Percentiles rank a stretch among this genome's conserved stretches.
Evolutionary conservation across 2,113 vertebrate species (phyloP).

Genomic region (Gorsachius goisagi): DNA sequence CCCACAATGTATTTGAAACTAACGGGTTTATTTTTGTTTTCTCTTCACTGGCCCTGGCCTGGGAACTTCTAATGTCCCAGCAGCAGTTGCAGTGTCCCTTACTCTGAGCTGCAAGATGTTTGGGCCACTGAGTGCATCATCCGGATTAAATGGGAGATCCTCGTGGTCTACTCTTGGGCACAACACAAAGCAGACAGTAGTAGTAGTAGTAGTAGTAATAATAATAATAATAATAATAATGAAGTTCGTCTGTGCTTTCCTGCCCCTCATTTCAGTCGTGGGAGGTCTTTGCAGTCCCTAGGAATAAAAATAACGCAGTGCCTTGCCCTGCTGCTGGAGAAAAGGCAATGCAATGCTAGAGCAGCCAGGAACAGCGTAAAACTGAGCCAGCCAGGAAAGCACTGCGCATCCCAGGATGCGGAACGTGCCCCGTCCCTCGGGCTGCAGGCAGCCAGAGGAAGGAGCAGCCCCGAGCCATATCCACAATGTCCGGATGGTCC

Average conservation of each 20-base stretch:
- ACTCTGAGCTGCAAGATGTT: background rate
- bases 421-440: background rate
- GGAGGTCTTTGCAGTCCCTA: background rate
- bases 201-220: too few relatives aligned
- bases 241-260: background rate
- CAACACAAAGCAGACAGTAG: background rate
- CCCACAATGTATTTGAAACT: background rate
- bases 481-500: background rate
- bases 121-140: background rate
- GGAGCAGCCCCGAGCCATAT: background rate
- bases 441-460: accelerated
- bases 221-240: background rate
- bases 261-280: background rate
- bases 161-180: background rate
- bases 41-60: background rate
- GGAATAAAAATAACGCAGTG: background rate
- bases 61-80: background rate
- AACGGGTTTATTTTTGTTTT: background rate
- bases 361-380: background rate
- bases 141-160: background rate
- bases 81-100: background rate
- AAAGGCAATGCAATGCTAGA: background rate
- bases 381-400: background rate
- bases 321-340: background rate
- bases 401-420: background rate